Evolutionary conservation across 2,113 vertebrate species (phyloP).

Genomic region (Sminthopsis crassicaudata): DNA sequence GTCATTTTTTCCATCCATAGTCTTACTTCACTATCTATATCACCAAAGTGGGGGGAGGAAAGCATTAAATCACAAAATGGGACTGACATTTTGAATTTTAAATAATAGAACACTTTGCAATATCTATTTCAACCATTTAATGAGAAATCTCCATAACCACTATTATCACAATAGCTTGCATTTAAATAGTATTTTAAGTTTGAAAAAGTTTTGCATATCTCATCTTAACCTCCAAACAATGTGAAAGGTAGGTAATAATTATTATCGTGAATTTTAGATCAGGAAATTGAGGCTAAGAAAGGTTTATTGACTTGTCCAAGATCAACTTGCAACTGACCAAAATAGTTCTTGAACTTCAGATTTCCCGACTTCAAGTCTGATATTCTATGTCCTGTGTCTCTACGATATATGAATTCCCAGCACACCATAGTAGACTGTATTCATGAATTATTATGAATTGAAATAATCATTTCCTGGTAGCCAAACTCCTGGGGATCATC

Average conservation of each 20-base stretch:
- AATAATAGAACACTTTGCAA: not conserved
- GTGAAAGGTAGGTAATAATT: not conserved
- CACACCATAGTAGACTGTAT: not conserved
- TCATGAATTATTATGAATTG: not conserved
- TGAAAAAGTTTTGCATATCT: not conserved
- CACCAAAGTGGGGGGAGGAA: not conserved
- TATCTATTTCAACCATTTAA: not conserved
- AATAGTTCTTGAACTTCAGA: not conserved
- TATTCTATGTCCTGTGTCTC: not conserved
- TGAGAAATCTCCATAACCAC: not conserved
- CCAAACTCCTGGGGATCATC: not conserved
- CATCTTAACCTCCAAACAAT: not conserved
- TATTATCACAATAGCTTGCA: not conserved
- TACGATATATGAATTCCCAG: not conserved
- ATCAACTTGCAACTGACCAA: not conserved
- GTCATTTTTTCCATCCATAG: not conserved
- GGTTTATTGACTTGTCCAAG: not conserved
- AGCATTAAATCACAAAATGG: not conserved
- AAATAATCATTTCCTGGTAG: not conserved
- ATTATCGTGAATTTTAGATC: not conserved
- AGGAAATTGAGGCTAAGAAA: not conserved
- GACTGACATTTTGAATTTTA: not conserved
- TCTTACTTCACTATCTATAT: not conserved
- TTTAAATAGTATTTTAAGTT: not conserved
- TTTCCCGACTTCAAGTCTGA: not conserved